phyloP scores from a whole-genome alignment of 2,888 invertebrate species.

The Ischnura elegans region DNA sequence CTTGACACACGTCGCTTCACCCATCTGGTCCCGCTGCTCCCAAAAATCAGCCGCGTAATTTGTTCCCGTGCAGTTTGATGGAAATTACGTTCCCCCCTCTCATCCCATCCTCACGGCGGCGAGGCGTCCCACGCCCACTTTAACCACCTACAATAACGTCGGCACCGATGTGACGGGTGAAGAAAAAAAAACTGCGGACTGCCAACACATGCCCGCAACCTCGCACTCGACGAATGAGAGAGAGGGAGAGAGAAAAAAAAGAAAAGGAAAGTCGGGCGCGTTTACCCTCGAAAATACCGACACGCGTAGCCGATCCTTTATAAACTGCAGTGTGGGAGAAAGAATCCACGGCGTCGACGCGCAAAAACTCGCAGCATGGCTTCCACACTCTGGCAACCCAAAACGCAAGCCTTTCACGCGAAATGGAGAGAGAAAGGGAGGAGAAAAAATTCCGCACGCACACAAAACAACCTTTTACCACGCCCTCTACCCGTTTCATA shows the following conservation, averaged over 20 bases:
- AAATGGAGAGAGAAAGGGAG: too few relatives aligned
- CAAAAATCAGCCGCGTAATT: conserved; percentile 9
- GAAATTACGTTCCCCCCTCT: not conserved
- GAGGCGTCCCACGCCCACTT: not conserved
- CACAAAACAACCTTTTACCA: not conserved
- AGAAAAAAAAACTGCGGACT: not conserved
- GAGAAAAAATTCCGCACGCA: not conserved
- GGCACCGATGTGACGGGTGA: not conserved
- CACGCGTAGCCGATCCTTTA: conserved; percentile 7
- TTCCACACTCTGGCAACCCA: not conserved
- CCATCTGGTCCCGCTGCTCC: not conserved
- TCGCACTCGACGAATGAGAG: too few relatives aligned
- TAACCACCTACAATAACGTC: not conserved
- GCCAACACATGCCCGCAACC: not conserved
- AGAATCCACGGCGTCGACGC: not conserved
- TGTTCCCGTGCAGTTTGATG: conserved; percentile 2
- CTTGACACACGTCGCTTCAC: not conserved
- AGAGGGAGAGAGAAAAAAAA: not conserved
- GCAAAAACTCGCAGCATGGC: not conserved
- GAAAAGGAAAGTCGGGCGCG: not conserved
- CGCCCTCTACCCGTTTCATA: not conserved
- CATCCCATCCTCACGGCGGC: too few relatives aligned
- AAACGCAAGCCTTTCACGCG: not conserved
- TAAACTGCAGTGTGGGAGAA: not conserved
- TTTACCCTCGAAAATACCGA: not conserved